A percentile compares a stretch with the other conserved stretches of the same genome.
These are phyloP conservation scores for Pterois miles DNA, from an alignment of 2,797 vertebrate genomes.

Conservation along the genomic window DNA sequence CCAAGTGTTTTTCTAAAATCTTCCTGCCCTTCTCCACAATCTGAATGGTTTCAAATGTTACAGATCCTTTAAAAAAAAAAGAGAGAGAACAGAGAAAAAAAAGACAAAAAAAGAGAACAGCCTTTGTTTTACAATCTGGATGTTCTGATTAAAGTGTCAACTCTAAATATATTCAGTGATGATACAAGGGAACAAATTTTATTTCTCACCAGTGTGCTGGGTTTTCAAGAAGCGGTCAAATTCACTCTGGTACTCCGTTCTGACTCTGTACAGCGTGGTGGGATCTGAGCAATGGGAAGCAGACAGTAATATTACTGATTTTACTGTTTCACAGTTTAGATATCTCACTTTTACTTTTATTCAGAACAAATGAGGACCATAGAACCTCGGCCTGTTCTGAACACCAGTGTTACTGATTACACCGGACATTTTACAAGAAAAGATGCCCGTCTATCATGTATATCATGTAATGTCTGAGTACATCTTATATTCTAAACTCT, in stretches of 20 bases:
- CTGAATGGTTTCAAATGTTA: slow-evolving; percentile 62
- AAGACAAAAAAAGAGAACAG: neutral
- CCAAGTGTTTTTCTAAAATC: slow-evolving; percentile 80
- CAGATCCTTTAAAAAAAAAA: slow-evolving; percentile 43
- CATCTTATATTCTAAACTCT: slow-evolving; percentile 86
- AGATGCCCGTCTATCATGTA: no score
- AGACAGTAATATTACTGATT: neutral
- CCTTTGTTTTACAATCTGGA: neutral
- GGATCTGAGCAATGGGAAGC: slow-evolving; percentile 62
- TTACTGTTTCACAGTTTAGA: neutral
- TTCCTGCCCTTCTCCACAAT: slow-evolving; percentile 76
- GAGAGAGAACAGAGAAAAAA: no score
- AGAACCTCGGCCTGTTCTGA: no score
- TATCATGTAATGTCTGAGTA: slow-evolving; percentile 50
- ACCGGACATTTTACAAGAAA: no score
- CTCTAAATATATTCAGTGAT: neutral
- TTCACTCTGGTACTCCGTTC: slow-evolving; percentile 82
- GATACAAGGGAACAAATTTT: neutral
- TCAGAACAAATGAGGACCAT: neutral
- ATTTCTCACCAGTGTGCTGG: slow-evolving; percentile 55
- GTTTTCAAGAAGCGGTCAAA: slow-evolving; percentile 68
- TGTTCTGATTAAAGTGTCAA: neutral
- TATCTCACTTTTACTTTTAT: neutral
- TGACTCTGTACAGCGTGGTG: slow-evolving; percentile 79
- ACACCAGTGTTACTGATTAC: no score